Evolutionary conservation across 2,797 vertebrate genomes (phyloP), one percentile per base, ranked within the genome.

Genomic region (Schizothorax lantsangensis): DNA sequence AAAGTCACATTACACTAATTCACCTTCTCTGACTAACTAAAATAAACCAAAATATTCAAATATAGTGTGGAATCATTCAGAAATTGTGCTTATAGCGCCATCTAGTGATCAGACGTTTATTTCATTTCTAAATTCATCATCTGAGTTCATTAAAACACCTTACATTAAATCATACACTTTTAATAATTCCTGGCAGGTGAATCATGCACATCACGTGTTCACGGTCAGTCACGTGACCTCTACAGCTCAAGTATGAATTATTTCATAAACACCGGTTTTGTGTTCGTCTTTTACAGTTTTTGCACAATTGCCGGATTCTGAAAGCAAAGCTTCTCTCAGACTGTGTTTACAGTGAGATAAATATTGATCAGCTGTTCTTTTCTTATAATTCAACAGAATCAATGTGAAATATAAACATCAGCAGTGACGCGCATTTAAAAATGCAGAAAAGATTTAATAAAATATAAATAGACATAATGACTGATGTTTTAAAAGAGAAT

Each of bases 291-390:
- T 79, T 36, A 54, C 57, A 43, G 62, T 81, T 87, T 93, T 90
- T 86, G 90, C 96, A 98, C 97, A 98, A 98, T 98, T 91, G 92
- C 96, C 96, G 97, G 97, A 97, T 96, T 94, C 96, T 95, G 91
- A 93, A 95, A 97, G 97, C 96, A 95, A 96, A 96, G 95, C 94
- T 94, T 95, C 94, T 93, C 93, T 95, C 96, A 97, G 96, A 96
- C 97, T 96, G 94, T 96, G 95, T 93, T 94, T 93, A 94, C 94
- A 95, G 95, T 94, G 93, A 94, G 95, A 96, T 96, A 97, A 98
- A 97, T 96, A 98, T 86, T 92, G 92, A 94, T 96, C 96, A 97
- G 96, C 96, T 73, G 93, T 88, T 73, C 93, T 88, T 93, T 94
- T 95, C 78, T 88, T 94, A 92, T 93, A 94, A 96, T 96, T 96